Evolutionary conservation across 2,888 invertebrate genomes (phyloP).

Genomic region (Petrolisthes cinctipes): DNA sequence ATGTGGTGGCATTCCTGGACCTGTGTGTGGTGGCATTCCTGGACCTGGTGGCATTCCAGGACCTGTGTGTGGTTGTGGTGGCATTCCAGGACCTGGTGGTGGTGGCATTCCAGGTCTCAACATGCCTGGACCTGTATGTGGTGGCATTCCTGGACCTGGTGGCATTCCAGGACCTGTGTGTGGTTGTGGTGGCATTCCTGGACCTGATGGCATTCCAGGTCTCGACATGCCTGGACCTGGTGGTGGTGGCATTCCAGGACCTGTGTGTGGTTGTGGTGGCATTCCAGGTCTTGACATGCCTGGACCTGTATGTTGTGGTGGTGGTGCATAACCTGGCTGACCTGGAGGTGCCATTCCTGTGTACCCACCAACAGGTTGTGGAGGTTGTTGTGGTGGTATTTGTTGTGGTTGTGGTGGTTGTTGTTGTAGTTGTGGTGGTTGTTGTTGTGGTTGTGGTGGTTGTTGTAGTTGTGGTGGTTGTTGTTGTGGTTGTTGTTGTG

Average conservation of each 20-base stretch:
- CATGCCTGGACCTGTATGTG: slow-evolving; percentile 50
- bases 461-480: no score
- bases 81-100: slow-evolving; percentile 45
- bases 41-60: slow-evolving; percentile 36
- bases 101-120: slow-evolving; percentile 36
- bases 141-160: slow-evolving; percentile 44
- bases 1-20: slow-evolving; percentile 40
- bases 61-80: slow-evolving; percentile 19
- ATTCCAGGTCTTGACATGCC: slow-evolving; percentile 42
- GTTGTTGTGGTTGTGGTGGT: no score
- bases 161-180: slow-evolving; percentile 28
- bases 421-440: no score
- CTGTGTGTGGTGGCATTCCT: slow-evolving; percentile 49
- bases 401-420: no score
- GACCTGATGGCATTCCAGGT: slow-evolving; percentile 57
- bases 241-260: slow-evolving; percentile 22
- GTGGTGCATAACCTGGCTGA: slow-evolving; percentile 3
- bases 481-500: background rate
- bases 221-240: no score
- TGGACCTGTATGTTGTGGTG: slow-evolving; percentile 12
- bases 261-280: slow-evolving; percentile 47
- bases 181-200: slow-evolving; percentile 51
- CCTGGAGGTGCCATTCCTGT: background rate
- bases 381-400: no score
- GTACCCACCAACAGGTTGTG: background rate